Percentiles rank a stretch among this genome's conserved stretches.
These are phyloP conservation scores for Nephrotoma appendiculata DNA, from an alignment of 2,888 invertebrate species.

Conservation along the genomic window DNA sequence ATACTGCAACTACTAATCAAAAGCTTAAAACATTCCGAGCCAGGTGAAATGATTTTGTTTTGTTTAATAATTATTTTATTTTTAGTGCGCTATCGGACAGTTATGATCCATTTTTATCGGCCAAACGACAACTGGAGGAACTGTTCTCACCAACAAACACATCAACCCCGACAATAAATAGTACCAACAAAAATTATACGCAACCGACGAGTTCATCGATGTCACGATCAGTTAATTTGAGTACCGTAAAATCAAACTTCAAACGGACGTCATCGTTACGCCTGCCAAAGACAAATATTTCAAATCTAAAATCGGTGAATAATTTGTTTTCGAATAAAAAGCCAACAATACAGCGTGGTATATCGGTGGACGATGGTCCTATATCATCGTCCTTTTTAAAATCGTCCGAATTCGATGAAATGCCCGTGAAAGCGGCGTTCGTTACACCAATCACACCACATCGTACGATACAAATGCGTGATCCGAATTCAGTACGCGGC, in stretches of 20 bases:
- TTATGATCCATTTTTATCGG: conserved; percentile 66
- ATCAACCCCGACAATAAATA: conserved; percentile 20
- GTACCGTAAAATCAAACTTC: conserved; percentile 22
- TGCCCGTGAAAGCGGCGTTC: conserved; percentile 31
- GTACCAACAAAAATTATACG: conserved; percentile 10
- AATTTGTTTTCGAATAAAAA: conserved; percentile 16
- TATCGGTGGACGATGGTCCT: conserved; percentile 30
- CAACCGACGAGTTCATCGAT: conserved; percentile 13
- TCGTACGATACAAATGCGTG: conserved; percentile 18
- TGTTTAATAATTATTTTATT: conserved; percentile 5
- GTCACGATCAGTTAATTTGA: conserved; percentile 10
- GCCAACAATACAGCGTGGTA: conserved; percentile 30
- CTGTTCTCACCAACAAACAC: conserved; percentile 50
- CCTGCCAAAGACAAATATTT: conserved; percentile 24
- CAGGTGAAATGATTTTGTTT: background rate
- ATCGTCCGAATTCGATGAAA: conserved; percentile 32
- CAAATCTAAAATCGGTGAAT: conserved; percentile 19
- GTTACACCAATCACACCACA: conserved; percentile 17
- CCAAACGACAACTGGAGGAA: conserved; percentile 70
- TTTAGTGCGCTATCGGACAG: conserved; percentile 22
- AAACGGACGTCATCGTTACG: conserved; percentile 29
- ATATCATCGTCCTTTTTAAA: conserved; percentile 31
- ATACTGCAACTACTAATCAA: background rate
- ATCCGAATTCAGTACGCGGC: conserved; percentile 15
- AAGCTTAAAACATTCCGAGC: background rate